Base-by-base conservation (phyloP, 2,797 vertebrate species). In the Mallotus villosus region DNA sequence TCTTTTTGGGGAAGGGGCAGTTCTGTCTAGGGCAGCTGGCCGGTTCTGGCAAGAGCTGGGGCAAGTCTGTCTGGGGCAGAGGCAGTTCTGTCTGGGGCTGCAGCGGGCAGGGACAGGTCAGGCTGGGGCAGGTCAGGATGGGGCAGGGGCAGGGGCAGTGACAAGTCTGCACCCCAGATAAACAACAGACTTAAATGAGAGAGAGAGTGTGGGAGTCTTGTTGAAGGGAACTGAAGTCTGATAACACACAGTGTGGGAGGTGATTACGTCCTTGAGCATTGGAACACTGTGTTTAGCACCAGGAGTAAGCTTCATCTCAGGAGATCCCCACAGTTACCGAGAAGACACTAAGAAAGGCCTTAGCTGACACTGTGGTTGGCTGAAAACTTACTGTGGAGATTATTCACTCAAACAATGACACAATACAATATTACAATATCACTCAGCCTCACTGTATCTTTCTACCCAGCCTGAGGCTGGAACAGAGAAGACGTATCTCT, bases 91-190 rank as follows among this genome's bases (percentile, higher is more conserved):
- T 17, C 19, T 37, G 34, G 34, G 34, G 34, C 6, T 9, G 34
- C 3, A 11, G 7, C 34, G 1, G 34, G 34, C 34, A 7, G 34
- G 5, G 34, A 2, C 34, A 37, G 34, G 34, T 37, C 34, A 1
- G 34, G 8, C 0, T 37, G 34, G 6, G 34, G 34, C 34, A 37
- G 34, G 34, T 34, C 32, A 5, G 34, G 34, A 7, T 37, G 32
- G 32, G 34, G 34, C 34, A 37, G 34, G 51, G 21, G 51, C 1
- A 22, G 72, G 37, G 9, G 75, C 73, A 59, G 61, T 65, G 76
- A 74, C 72, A 78, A 34, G 14, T 1, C 62, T 0, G 55, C 59
- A 73, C 49, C n/a, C 62, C 70, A 68, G 75, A 68, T 78, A 63
- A 72, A 8, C 71, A 63, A 41, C 72, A 60, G 59, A 55, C 59